Conservation (phyloP, 2,797 vertebrate genomes). For the Enteromius argenteus region DNA sequence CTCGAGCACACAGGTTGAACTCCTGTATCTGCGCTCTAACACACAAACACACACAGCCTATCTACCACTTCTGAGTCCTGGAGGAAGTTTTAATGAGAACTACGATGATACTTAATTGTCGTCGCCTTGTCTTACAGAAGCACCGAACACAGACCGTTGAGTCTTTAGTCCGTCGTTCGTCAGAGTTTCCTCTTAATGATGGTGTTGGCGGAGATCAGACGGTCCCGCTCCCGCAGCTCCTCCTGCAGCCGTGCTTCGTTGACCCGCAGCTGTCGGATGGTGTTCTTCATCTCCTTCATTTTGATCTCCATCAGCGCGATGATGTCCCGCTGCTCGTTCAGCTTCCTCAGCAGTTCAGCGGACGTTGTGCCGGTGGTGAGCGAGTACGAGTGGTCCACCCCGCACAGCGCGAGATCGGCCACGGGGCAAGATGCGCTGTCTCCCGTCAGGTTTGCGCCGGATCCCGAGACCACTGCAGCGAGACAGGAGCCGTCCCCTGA, state of each 20-base stretch:
- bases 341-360: conserved; percentile 91
- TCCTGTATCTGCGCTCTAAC: conserved; percentile 8
- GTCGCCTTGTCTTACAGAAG: conserved; percentile 32
- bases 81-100: conserved; percentile 25
- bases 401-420: conserved; percentile 68
- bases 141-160: conserved; percentile 4
- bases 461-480: conserved; percentile 58
- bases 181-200: conserved; percentile 81
- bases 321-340: conserved; percentile 97
- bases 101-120: conserved; percentile 38
- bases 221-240: conserved; percentile 89
- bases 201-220: conserved; percentile 78
- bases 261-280: conserved; percentile 90
- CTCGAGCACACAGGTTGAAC: not conserved
- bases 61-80: conserved; percentile 22
- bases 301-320: conserved; percentile 97
- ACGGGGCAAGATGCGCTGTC: conserved; percentile 38
- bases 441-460: conserved; percentile 57
- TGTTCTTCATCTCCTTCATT: conserved; percentile 99
- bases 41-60: conserved; percentile 24
- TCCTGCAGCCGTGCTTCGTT: conserved; percentile 91
- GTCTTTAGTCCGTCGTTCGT: conserved; percentile 38
- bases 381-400: conserved; percentile 92
- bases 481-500: conserved; percentile 76
- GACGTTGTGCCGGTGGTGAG: conserved; percentile 94